Evolutionary conservation across 2,113 vertebrate genomes (phyloP).

Genomic region (Saiga tatarica): DNA sequence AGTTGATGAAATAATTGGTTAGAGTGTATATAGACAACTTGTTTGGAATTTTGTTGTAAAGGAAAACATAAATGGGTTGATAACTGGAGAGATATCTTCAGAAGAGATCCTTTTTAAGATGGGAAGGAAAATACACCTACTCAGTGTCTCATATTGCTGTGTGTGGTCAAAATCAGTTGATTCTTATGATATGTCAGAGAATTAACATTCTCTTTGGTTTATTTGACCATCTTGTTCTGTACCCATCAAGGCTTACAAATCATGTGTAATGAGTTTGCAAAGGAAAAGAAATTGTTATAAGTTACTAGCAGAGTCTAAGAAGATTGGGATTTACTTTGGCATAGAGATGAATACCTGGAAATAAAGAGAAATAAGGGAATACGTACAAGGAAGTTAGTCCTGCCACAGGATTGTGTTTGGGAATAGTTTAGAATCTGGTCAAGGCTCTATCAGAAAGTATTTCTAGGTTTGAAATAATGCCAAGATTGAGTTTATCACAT

Average conservation of each 20-base stretch:
- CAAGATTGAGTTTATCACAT: neutral
- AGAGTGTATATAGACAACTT: neutral
- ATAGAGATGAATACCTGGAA: neutral
- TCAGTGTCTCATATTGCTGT: neutral
- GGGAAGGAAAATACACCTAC: neutral
- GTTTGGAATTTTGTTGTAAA: neutral
- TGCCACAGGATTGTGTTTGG: neutral
- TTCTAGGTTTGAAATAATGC: neutral
- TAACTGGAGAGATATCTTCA: neutral
- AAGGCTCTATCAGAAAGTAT: neutral
- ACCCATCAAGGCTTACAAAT: neutral
- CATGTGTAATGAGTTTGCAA: neutral
- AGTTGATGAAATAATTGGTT: neutral
- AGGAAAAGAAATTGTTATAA: neutral
- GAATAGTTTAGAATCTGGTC: neutral
- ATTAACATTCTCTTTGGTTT: neutral
- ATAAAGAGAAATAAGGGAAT: neutral
- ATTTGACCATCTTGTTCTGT: neutral
- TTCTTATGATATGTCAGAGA: neutral
- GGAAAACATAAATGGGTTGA: neutral
- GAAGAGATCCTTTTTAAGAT: constrained; percentile 2
- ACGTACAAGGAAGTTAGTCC: neutral
- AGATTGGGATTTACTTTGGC: neutral
- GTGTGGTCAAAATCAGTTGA: neutral
- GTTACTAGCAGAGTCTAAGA: neutral